Conservation (phyloP, 2,888 invertebrate species). For the Tetramorium bicarinatum region DNA sequence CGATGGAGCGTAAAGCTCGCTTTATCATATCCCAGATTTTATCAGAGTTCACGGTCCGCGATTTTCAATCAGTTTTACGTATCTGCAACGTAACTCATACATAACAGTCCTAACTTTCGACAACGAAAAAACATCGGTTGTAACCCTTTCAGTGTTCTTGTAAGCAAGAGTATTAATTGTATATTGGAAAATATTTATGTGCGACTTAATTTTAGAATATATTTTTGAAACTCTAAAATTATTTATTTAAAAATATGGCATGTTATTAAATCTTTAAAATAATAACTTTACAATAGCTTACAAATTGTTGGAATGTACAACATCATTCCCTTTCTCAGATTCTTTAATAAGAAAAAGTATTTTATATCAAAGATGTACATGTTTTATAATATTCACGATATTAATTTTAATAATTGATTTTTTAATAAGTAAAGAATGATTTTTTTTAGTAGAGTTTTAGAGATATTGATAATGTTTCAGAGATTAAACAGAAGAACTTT, state of each 20-base stretch:
- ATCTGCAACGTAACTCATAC: slow-evolving; percentile 46
- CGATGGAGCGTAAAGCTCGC: slow-evolving; percentile 50
- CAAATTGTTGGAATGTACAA: neutral
- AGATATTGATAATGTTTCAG: neutral
- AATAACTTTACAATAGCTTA: neutral
- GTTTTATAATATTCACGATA: neutral
- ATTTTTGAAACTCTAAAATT: neutral
- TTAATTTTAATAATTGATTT: neutral
- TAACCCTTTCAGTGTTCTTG: no score
- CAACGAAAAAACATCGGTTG: slow-evolving; percentile 17
- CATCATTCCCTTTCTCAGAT: neutral
- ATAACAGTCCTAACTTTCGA: slow-evolving; percentile 35
- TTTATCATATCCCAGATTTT: slow-evolving; percentile 52
- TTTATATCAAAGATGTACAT: neutral
- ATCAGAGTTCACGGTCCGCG: slow-evolving; percentile 49
- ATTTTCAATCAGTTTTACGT: slow-evolving; percentile 57
- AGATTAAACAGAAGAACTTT: neutral
- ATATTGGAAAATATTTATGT: neutral
- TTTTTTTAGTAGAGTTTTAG: neutral
- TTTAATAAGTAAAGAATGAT: neutral
- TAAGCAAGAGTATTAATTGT: neutral
- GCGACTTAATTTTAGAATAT: neutral
- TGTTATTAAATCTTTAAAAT: neutral
- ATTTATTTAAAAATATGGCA: neutral
- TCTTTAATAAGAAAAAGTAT: neutral